Percentiles rank a stretch among this genome's conserved stretches.
Conservation (phyloP, 2,888 invertebrate genomes). For the Spilosoma lubricipeda region DNA sequence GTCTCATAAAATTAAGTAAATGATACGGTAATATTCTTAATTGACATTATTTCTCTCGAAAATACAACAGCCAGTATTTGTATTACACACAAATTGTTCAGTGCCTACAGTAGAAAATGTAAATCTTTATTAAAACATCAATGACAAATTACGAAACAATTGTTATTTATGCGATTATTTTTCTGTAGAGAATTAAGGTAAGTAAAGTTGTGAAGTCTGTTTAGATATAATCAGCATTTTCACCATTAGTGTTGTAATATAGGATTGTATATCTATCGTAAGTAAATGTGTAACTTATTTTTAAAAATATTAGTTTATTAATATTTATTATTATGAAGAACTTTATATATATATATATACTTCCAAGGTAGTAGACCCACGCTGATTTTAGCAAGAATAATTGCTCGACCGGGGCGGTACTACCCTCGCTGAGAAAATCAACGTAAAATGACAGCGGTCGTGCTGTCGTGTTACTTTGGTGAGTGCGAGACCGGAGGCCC, state of each 20-base stretch:
- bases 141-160: no score
- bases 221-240: not conserved
- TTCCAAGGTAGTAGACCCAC: no score
- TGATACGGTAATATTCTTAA: constrained; percentile 17
- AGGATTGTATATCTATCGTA: not conserved
- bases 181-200: not conserved
- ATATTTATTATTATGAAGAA: no score
- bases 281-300: not conserved
- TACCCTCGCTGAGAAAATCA: no score
- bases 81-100: not conserved
- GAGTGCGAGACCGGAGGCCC: no score
- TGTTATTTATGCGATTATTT: no score
- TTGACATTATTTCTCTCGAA: constrained; percentile 10
- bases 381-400: no score
- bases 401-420: no score
- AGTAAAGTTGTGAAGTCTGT: not conserved
- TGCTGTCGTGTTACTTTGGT: no score
- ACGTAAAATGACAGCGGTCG: no score
- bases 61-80: not conserved
- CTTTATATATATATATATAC: no score
- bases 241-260: not conserved
- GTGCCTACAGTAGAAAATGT: not conserved
- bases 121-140: not conserved
- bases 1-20: constrained; percentile 49
- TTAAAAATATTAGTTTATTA: not conserved